Percentiles rank a stretch among this genome's conserved stretches.
phyloP scores from a whole-genome alignment of 2,888 invertebrate species.

The Melanchra persicariae region DNA sequence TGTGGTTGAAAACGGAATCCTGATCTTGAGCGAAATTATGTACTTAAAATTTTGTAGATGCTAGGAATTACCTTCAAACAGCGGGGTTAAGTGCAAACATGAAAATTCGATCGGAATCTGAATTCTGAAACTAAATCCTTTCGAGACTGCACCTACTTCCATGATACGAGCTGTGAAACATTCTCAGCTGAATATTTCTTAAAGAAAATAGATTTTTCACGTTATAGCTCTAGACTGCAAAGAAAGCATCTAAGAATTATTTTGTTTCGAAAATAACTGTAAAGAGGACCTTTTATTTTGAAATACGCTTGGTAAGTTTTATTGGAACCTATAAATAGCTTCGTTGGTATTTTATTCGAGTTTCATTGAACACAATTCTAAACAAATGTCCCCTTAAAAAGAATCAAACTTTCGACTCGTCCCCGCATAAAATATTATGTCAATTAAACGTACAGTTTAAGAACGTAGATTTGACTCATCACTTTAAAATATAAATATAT shows the following conservation, averaged over 20 bases:
- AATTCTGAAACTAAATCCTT: slow-evolving; percentile 50
- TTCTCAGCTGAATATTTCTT: slow-evolving; percentile 33
- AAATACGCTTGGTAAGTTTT: not conserved
- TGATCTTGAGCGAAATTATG: slow-evolving; percentile 62
- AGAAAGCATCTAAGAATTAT: slow-evolving; percentile 23
- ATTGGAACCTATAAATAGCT: not conserved
- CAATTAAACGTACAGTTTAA: no score
- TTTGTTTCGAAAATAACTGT: slow-evolving; percentile 26
- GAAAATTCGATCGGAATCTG: slow-evolving; percentile 51
- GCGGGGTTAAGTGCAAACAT: slow-evolving; percentile 45
- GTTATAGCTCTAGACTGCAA: slow-evolving; percentile 13
- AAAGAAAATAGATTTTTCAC: slow-evolving; percentile 36
- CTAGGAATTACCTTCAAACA: slow-evolving; percentile 36
- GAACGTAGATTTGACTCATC: not conserved
- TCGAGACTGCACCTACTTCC: slow-evolving; percentile 29
- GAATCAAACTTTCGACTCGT: not conserved
- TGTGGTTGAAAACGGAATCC: slow-evolving; percentile 37
- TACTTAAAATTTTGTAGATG: slow-evolving; percentile 37
- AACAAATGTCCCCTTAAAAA: not conserved
- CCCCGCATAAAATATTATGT: no score
- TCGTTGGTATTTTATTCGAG: not conserved
- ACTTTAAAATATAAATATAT: not conserved
- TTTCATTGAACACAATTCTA: not conserved
- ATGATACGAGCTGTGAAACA: slow-evolving; percentile 38
- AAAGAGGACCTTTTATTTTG: not conserved